Base-by-base conservation (phyloP, 2,797 vertebrate genomes). In the Poecilia velifera region DNA sequence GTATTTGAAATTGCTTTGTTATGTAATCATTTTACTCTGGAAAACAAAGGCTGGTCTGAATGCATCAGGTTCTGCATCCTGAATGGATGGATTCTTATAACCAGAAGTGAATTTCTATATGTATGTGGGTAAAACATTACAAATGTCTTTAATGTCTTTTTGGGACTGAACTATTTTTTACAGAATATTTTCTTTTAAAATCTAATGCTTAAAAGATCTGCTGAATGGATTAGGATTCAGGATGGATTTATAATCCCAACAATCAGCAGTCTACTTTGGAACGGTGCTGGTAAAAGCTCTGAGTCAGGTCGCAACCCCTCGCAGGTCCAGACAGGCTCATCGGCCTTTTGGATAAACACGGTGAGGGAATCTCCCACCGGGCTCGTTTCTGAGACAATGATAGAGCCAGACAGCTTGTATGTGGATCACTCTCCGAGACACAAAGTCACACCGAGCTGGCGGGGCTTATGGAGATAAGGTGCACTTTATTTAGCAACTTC, bases 381-480 rank as follows among this genome's bases (percentile, higher is more conserved):
- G 89, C 88, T 77, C 53, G 83, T 85, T 87, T 64, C 31, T 0
- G 47, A 89, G 87, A 92, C 88, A 78, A 41, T 91, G 92, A 94
- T 93, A 49, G 74, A 90, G 82, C 85, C 83, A 81, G 92, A 92
- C 92, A 87, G 89, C 62, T 62, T 88, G 80, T 82, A 36, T 82
- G 88, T 34, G 80, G 85, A 86, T 90, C 83, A 71, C 82, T 86
- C 89, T 90, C 34, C 0, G 84, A 84, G 86, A 91, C 81, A 80
- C 82, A 84, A 85, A 77, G 83, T 81, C 83, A 14, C 76, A 62
- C 64, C 25, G 77, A 81, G 90, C 91, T 83, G 86, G 82, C n/a
- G 81, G 89, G 88, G 84, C 39, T 88, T 90, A 91, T 90, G 90
- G 87, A 90, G 88, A 93, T 93, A 84, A 87, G 90, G 83, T 81